Evolutionary conservation across 2,888 invertebrate genomes (phyloP), one percentile per base, ranked within the genome.

Genomic region (Craniophora ligustri): DNA sequence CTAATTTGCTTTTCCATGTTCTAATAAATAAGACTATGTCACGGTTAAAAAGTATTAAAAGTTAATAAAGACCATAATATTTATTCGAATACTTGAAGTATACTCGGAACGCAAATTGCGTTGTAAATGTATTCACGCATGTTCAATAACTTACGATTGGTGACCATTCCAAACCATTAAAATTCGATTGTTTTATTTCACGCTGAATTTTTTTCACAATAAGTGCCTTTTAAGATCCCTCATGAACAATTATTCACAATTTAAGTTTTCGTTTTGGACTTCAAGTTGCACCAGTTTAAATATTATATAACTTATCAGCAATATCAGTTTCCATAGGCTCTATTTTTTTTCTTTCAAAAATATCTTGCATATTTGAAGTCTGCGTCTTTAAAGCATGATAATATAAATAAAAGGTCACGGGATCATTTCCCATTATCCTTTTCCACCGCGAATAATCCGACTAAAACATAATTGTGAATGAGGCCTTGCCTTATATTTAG

Each of bases 101-200:
- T 36, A 59, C 31, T 49, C 35, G 18, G 21, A 67, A 67, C 53
- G 55, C 39, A 74, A 74, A 73, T 73, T 67, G 61, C 54, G 35
- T 61, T 70, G 60, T 73, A 69, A 63, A 73, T 70, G 60, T 73
- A 55, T 54, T 60, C 54, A 74, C 53, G 64, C 71, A 67, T 64
- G 60, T 67, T 61, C 64, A 64, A 72, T 70, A 64, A 73, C 71
- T 63, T 56, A 32, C 54, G 49, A 64, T 70, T 64, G 59, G 67
- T 73, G 42, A 67, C 64, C 61, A 67, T 67, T 70, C 46, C 55
- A 56, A 58, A 56, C 54, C 58, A 72, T 73, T 67, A 58, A 58
- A 64, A 67, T 67, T 61, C 39, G 54, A 55, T 70, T 72, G 59
- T 70, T 67, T 70, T 64, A 72, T 70, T 72, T 67, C 60, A 70